These are phyloP conservation scores for Ylistrum balloti DNA, from an alignment of 1,140 invertebrate species.

Conservation along the genomic window DNA sequence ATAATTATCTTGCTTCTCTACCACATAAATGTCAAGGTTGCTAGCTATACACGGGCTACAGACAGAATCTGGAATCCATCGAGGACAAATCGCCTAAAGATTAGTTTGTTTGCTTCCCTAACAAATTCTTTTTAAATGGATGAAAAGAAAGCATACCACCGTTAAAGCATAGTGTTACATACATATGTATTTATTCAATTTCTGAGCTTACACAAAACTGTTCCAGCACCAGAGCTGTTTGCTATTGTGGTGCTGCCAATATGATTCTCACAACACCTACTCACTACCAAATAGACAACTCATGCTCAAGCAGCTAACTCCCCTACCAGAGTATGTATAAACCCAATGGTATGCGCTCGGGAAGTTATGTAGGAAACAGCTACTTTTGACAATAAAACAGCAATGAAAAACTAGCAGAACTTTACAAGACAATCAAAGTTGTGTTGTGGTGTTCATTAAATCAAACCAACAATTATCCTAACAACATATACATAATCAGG, in stretches of 20 bases:
- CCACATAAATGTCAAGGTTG: background rate
- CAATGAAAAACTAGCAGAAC: slow-evolving; percentile 13
- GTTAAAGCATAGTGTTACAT: background rate
- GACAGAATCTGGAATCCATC: background rate
- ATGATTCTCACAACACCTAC: slow-evolving; percentile 2
- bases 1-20: background rate
- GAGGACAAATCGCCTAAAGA: background rate
- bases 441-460: background rate
- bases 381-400: background rate
- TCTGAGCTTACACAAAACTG: background rate
- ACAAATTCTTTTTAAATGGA: background rate
- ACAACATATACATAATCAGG: background rate
- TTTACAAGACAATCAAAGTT: slow-evolving; percentile 15
- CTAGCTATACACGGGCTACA: background rate
- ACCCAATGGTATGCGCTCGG: background rate
- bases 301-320: background rate
- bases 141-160: background rate
- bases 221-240: background rate
- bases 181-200: slow-evolving; percentile 17
- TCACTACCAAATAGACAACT: background rate
- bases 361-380: slow-evolving; percentile 26
- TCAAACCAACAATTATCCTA: background rate
- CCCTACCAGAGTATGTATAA: background rate
- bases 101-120: background rate
- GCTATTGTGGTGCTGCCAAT: background rate